Evolutionary conservation across 2,113 vertebrate species (phyloP).

Genomic region (Hypanus sabinus): DNA sequence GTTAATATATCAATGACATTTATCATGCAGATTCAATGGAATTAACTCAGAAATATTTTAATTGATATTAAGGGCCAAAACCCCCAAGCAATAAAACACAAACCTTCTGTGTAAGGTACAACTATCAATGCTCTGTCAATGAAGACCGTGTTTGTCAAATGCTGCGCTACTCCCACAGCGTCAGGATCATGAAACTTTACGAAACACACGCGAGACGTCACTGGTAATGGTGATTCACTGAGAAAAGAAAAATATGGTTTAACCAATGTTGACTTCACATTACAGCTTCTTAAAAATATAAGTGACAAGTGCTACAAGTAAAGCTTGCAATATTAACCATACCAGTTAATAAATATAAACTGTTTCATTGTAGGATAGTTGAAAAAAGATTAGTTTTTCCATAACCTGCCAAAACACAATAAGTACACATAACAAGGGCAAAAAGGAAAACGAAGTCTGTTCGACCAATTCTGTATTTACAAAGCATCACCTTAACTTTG

Average conservation of each 20-base stretch:
- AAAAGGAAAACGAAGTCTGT: not conserved
- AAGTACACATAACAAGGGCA: not conserved
- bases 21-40: slow-evolving; percentile 17
- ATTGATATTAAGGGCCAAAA: not conserved
- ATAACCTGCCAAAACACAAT: not conserved
- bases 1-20: slow-evolving; percentile 43
- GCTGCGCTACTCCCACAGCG: slow-evolving; percentile 94
- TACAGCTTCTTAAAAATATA: slow-evolving; percentile 54
- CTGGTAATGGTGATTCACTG: slow-evolving; percentile 98
- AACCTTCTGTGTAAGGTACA: slow-evolving; percentile 98
- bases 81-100: slow-evolving; percentile 56
- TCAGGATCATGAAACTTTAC: slow-evolving; percentile 98
- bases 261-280: not conserved
- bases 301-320: slow-evolving; percentile 62
- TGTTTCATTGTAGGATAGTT: not conserved
- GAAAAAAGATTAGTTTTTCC: not conserved
- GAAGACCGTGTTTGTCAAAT: slow-evolving; percentile 98
- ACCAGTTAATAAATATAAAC: not conserved
- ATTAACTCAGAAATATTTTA: slow-evolving; percentile 20
- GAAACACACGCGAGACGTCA: slow-evolving; percentile 99
- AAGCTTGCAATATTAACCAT: slow-evolving; percentile 28
- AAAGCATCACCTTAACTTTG: not conserved
- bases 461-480: not conserved
- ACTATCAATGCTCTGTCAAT: slow-evolving; percentile 99
- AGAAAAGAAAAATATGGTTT: slow-evolving; percentile 5